Base-by-base conservation (phyloP, 2,113 vertebrate species). In the Sitta europaea region DNA sequence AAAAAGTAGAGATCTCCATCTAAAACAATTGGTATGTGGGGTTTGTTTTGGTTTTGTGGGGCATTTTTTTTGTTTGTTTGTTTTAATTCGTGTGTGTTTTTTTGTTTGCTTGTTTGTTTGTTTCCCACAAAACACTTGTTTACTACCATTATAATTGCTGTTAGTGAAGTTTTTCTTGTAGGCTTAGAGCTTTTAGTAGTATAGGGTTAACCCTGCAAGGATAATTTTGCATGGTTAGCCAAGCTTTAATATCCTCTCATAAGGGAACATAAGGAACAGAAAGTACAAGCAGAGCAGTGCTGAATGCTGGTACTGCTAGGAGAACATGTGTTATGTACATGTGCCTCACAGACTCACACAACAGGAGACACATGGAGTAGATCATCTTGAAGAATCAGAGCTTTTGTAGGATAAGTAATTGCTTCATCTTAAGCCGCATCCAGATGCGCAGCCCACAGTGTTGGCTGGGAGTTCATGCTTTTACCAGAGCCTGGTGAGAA, bases 351-450 rank as follows among this genome's bases (percentile, higher is more conserved):
- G 90, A 45, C 58, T 65, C 27, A 2, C 77, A 68, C 66, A 50
- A 62, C n/a, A 47, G 58, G 20, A 58, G 74, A 38, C 94, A 93
- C 75, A 76, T 90, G 86, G 86, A 76, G 42, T 16, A 62, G 66
- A 96, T 53, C 53, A 76, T 86, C 45, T 62, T 70, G 75, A 91
- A 88, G 75, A 67, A 74, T 77, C 71, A 77, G 78, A 92, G 58
- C 59, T 88, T 71, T 94, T 95, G 81, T 59, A 87, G 87, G 55
- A 45, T 89, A 94, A 96, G 74, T 90, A 94, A 96, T 86, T 92
- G 63, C 92, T 92, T 93, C 71, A 90, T 93, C 71, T 83, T 62
- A 76, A 82, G 88, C 50, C 27, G 19, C 27, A n/a, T 66, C 78
- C 96, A 97, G 96, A 95, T 93, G 86, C 0, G 0, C 58, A 93